Conservation (phyloP, 1,140 invertebrate species). For the Pemphigus obesinymphae region DNA sequence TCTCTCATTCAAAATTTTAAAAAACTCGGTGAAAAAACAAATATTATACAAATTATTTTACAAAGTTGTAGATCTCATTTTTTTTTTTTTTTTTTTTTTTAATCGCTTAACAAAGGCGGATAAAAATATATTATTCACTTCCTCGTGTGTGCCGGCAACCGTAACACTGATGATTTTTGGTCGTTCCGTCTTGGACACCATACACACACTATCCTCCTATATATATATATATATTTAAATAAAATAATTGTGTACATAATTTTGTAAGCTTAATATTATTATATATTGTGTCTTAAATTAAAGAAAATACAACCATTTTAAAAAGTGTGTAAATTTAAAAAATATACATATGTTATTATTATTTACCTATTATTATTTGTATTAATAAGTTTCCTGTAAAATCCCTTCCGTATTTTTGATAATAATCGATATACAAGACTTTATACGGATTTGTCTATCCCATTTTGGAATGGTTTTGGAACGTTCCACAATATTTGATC, state of each 20-base stretch:
- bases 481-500: too few species aligned
- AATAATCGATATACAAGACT: too few species aligned
- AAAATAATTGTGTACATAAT: conserved; percentile 22
- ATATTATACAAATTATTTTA: conserved; percentile 1
- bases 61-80: conserved; percentile 40
- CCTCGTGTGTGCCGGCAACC: background rate
- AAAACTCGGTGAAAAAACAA: background rate
- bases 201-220: conserved; percentile 23
- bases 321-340: background rate
- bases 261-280: conserved; percentile 21
- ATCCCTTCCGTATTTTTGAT: too few species aligned
- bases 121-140: background rate
- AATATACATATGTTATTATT: background rate
- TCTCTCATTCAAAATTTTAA: background rate
- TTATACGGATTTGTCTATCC: too few species aligned
- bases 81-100: conserved; percentile 22
- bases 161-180: background rate
- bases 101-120: background rate
- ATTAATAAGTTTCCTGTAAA: too few species aligned
- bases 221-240: too few species aligned
- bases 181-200: background rate
- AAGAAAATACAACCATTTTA: too few species aligned
- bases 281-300: conserved; percentile 25
- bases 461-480: too few species aligned
- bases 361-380: too few species aligned